phyloP scores from a whole-genome alignment of 2,888 invertebrate species.

The Byasa hedistus region DNA sequence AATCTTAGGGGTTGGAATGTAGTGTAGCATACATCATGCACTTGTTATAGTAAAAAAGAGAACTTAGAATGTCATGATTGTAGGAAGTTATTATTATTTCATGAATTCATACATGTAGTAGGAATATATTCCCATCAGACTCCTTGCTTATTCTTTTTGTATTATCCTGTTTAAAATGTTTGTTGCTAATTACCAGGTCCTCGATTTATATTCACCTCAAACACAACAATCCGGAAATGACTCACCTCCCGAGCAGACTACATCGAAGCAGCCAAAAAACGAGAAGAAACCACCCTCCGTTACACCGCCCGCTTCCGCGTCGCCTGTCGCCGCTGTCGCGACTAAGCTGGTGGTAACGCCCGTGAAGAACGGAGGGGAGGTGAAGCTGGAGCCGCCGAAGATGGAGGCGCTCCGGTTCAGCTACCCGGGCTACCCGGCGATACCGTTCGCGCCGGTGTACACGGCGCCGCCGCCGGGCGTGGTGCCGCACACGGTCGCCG shows the following conservation, averaged over 20 bases:
- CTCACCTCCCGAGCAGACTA: conserved; percentile 82
- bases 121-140: no score
- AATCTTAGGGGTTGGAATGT: no score
- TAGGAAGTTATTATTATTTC: no score
- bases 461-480: conserved; percentile 59
- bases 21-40: no score
- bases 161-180: no score
- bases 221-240: conserved; percentile 81
- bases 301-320: conserved; percentile 75
- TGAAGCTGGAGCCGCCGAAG: conserved; percentile 58
- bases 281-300: conserved; percentile 74
- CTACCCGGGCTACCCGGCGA: conserved; percentile 57
- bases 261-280: conserved; percentile 72
- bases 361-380: conserved; percentile 65
- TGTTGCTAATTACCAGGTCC: conserved; percentile 62
- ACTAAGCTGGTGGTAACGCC: conserved; percentile 56
- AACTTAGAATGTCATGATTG: no score
- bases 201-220: conserved; percentile 93
- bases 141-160: no score
- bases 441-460: conserved; percentile 71
- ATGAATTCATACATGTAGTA: no score
- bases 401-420: conserved; percentile 54
- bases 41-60: no score
- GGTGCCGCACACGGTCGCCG: conserved; percentile 33
- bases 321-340: conserved; percentile 61